Evolutionary conservation across 2,113 vertebrate species (phyloP).

Genomic region (Sinocyclocheilus grahami): DNA sequence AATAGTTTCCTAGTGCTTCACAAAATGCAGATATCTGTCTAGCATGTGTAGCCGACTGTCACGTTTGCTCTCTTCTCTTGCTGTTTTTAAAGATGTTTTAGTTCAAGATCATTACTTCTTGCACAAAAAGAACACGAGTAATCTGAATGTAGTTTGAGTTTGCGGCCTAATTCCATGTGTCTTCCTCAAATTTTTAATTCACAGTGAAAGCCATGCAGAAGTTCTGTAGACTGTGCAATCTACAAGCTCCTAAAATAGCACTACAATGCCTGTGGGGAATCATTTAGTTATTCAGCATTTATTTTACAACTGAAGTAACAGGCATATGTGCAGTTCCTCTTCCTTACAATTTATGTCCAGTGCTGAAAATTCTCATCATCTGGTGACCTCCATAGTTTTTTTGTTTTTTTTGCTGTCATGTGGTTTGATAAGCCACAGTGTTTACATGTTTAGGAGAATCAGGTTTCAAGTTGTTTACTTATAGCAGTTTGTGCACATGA

Average conservation of each 20-base stretch:
- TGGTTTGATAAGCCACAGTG: no score
- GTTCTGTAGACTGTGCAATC: no score
- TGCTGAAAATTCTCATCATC: not conserved
- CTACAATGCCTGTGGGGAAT: constrained; percentile 12
- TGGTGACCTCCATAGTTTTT: no score
- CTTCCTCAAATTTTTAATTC: constrained; percentile 65
- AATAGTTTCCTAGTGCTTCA: not conserved
- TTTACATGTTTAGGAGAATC: no score
- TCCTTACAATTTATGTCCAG: not conserved
- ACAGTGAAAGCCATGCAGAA: constrained; percentile 34
- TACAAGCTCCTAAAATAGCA: constrained; percentile 5
- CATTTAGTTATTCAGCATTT: not conserved
- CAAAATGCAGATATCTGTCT: not conserved
- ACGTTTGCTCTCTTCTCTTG: not conserved
- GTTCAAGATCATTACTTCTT: not conserved
- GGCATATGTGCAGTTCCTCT: not conserved
- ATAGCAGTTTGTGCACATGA: not conserved
- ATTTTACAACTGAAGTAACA: not conserved
- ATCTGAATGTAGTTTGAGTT: not conserved
- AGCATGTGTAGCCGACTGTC: not conserved
- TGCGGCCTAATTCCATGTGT: constrained; percentile 60
- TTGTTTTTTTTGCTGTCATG: no score
- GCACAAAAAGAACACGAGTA: constrained; percentile 25
- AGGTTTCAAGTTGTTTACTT: no score
- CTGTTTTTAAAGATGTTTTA: not conserved